phyloP scores from a whole-genome alignment of 2,888 invertebrate species.

The Stenotaenia linearis region DNA sequence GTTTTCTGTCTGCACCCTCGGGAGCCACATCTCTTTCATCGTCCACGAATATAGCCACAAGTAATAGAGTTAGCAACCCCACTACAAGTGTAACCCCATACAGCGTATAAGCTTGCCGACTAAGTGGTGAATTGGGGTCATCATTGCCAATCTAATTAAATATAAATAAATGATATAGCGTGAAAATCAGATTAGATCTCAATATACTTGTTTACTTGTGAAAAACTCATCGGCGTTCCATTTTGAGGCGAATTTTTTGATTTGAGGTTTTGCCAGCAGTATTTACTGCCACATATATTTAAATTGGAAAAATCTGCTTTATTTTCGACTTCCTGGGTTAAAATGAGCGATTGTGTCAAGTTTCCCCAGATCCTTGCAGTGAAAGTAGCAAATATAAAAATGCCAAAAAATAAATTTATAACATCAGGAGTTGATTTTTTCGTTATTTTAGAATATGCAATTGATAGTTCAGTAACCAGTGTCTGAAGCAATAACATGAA shows the following conservation, averaged over 20 bases:
- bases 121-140: conserved; percentile 1
- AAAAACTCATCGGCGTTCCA: not conserved
- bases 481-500: not conserved
- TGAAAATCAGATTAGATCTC: not conserved
- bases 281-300: not conserved
- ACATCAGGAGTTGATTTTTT: not conserved
- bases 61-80: conserved; percentile 18
- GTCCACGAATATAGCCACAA: conserved; percentile 17
- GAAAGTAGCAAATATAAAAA: conserved; percentile 8
- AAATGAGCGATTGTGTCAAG: not conserved
- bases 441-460: not conserved
- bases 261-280: not conserved
- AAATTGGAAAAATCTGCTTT: not conserved
- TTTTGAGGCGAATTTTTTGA: not conserved
- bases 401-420: conserved; percentile 24
- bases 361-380: conserved; percentile 28
- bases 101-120: conserved; percentile 17
- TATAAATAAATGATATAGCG: not conserved
- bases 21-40: not conserved
- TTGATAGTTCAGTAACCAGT: not conserved
- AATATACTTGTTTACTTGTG: not conserved
- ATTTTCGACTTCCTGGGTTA: not conserved
- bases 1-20: not conserved
- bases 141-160: not conserved
- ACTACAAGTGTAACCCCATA: not conserved